phyloP scores from a whole-genome alignment of 1,140 invertebrate genomes.

The Reticulitermes speratus region DNA sequence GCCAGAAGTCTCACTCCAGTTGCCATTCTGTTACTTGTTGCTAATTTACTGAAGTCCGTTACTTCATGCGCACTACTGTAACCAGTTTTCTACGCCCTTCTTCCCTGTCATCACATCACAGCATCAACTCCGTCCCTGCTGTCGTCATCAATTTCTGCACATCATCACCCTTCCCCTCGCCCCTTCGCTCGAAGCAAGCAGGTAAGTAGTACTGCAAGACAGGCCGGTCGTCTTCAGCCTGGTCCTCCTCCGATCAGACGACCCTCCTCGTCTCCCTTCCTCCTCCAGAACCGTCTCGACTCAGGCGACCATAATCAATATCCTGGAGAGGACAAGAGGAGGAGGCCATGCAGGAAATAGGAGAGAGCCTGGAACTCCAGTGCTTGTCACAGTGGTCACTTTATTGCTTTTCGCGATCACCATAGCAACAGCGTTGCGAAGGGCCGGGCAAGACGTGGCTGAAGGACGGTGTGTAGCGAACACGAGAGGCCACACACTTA shows the following conservation, averaged over 20 bases:
- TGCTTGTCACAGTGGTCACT: conserved; percentile 33
- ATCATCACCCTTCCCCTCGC: background rate
- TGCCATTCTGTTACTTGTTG: too few relatives aligned
- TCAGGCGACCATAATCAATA: conserved; percentile 28
- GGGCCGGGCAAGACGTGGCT: background rate
- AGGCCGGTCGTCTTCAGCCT: background rate
- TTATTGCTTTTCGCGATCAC: conserved; percentile 32
- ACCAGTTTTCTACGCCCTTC: background rate
- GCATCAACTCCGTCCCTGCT: background rate
- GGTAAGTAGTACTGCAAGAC: background rate
- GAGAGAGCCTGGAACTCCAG: conserved; percentile 5
- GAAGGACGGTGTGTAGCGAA: background rate
- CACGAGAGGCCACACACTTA: too few relatives aligned
- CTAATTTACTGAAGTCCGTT: too few relatives aligned
- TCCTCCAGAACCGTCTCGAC: background rate
- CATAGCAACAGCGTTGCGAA: conserved; percentile 25
- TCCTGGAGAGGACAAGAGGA: conserved; percentile 2
- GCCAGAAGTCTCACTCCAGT: too few relatives aligned
- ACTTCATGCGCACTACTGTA: too few relatives aligned
- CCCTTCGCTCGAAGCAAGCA: background rate
- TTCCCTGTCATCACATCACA: background rate
- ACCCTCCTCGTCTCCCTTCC: background rate
- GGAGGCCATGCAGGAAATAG: conserved; percentile 15
- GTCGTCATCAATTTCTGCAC: background rate
- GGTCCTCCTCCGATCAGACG: conserved; percentile 11